Percentiles rank a stretch among this genome's conserved stretches.
phyloP scores from a whole-genome alignment of 1,140 invertebrate species.

The Drosophila prosaltans region DNA sequence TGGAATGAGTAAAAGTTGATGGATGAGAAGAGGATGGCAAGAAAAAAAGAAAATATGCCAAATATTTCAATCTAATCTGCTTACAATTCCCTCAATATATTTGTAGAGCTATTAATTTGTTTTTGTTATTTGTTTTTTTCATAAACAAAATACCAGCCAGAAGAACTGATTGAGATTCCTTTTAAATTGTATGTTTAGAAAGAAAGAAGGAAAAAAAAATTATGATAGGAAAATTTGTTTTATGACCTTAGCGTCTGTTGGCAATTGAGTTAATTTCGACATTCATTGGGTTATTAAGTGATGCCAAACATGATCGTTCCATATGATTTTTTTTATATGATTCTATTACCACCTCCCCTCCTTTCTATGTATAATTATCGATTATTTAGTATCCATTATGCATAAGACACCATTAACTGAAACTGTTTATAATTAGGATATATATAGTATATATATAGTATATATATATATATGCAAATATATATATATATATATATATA shows the following conservation, averaged over 20 bases:
- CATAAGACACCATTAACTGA: not conserved
- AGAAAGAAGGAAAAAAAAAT: not conserved
- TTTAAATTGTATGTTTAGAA: not conserved
- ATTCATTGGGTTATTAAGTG: not conserved
- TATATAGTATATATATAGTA: too few relatives aligned
- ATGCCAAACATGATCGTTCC: not conserved
- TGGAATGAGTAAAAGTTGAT: not conserved
- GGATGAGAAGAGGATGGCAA: not conserved
- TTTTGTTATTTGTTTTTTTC: not conserved
- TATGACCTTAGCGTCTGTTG: slow-evolving; percentile 2
- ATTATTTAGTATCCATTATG: not conserved
- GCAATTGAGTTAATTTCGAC: slow-evolving; percentile 6
- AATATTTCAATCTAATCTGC: not conserved
- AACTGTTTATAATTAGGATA: too few relatives aligned
- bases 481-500: too few relatives aligned
- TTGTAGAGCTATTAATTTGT: not conserved
- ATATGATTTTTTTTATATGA: not conserved
- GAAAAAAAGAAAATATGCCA: not conserved
- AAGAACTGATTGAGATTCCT: not conserved
- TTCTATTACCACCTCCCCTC: too few relatives aligned
- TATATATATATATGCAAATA: too few relatives aligned
- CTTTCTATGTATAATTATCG: not conserved
- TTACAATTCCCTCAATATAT: not conserved
- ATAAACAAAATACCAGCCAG: not conserved
- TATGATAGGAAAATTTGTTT: slow-evolving; percentile 4